phyloP scores from a whole-genome alignment of 2,888 invertebrate species.

The Drosophila rellima region DNA sequence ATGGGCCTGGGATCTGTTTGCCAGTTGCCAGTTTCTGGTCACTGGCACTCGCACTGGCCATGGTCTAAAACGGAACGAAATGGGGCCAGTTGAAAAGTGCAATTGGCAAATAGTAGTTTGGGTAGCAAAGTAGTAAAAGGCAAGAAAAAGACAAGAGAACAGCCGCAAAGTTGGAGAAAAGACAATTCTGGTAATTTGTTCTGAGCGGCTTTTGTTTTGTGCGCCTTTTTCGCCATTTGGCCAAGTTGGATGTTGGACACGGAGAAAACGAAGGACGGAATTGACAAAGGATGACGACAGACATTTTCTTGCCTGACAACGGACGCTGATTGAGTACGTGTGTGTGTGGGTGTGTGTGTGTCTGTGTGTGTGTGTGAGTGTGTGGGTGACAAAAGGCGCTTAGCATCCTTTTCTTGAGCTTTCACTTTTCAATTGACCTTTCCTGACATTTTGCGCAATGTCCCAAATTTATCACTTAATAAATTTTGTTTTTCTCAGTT shows the following conservation, averaged over 20 bases:
- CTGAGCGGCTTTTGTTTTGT: constrained; percentile 79
- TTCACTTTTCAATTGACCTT: constrained; percentile 79
- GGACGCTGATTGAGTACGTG: constrained; percentile 58
- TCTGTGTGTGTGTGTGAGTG: constrained; percentile 5
- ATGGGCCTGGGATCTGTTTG: constrained; percentile 7
- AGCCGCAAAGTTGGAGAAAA: constrained; percentile 61
- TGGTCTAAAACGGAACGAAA: constrained; percentile 46
- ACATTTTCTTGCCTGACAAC: constrained; percentile 53
- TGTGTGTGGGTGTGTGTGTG: constrained; percentile 16
- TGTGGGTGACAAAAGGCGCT: constrained; percentile 69
- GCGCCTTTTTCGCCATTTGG: constrained; percentile 65
- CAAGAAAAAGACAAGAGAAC: constrained; percentile 9
- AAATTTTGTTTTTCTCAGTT: constrained; percentile 52
- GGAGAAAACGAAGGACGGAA: constrained; percentile 15
- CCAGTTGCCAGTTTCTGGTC: constrained; percentile 22
- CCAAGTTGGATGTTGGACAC: constrained; percentile 28
- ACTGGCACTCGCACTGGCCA: constrained; percentile 37
- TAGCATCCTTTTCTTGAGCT: constrained; percentile 72
- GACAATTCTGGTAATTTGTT: constrained; percentile 79
- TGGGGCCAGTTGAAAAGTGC: constrained; percentile 76
- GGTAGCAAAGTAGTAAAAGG: constrained; percentile 33
- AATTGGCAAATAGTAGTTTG: constrained; percentile 61
- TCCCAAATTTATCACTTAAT: constrained; percentile 76
- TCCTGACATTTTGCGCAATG: constrained; percentile 72
- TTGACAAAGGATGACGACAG: constrained; percentile 61